A percentile compares a stretch with the other conserved stretches of the same genome.
Evolutionary conservation across 2,797 vertebrate genomes (phyloP).

Genomic region (Dendrocincla fuliginosa): DNA sequence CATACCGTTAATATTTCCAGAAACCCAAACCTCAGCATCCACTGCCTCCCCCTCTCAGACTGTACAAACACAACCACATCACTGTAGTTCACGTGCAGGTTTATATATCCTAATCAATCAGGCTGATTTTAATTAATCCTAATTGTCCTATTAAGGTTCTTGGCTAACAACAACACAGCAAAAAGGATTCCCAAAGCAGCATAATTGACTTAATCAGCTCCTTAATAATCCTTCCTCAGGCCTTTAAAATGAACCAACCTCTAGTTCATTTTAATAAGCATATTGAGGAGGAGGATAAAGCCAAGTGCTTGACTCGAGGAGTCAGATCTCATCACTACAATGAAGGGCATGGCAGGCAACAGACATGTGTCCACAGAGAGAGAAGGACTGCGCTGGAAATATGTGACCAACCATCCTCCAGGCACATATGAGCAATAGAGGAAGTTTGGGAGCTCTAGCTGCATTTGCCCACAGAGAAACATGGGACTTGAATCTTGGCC

Average conservation of each 20-base stretch:
- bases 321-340: not conserved
- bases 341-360: not conserved
- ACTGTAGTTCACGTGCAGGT: not conserved
- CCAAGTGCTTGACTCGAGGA: not conserved
- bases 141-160: slow-evolving; percentile 67
- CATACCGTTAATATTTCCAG: not conserved
- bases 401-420: not conserved
- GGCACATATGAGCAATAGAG: fast-evolving
- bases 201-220: slow-evolving; percentile 69
- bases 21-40: not conserved
- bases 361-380: not conserved
- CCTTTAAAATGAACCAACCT: slow-evolving; percentile 54
- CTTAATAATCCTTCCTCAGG: slow-evolving; percentile 64
- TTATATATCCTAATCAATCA: slow-evolving; percentile 66
- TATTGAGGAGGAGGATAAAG: not conserved
- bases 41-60: not conserved
- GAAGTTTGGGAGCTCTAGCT: not conserved
- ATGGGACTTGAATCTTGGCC: not conserved
- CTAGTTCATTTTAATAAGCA: slow-evolving; percentile 59
- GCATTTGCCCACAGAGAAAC: not conserved
- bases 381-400: not conserved
- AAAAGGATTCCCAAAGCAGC: slow-evolving; percentile 56
- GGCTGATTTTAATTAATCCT: slow-evolving; percentile 70
- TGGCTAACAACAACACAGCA: slow-evolving; percentile 57
- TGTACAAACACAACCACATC: not conserved